Conservation (phyloP, 2,888 invertebrate species). For the Ethmia dodecea region DNA sequence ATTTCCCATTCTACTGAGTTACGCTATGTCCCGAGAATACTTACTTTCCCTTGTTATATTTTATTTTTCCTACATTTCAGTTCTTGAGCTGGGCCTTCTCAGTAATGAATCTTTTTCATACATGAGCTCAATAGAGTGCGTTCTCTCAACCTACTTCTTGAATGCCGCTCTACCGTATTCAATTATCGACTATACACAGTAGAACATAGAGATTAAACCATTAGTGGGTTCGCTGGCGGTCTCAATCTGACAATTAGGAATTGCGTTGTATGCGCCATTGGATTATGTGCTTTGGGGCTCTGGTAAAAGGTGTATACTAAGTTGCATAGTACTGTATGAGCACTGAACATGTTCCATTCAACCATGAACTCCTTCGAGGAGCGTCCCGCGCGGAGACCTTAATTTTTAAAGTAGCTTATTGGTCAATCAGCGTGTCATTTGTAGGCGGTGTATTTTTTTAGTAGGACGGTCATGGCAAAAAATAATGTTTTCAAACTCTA, state of each 20-base stretch:
- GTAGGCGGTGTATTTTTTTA: conserved; percentile 30
- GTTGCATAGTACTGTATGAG: conserved; percentile 32
- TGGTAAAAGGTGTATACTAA: conserved; percentile 38
- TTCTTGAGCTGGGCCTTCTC: too few species aligned
- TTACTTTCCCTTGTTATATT: too few species aligned
- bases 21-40: too few species aligned
- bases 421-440: conserved; percentile 70
- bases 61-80: too few species aligned
- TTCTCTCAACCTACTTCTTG: conserved; percentile 74
- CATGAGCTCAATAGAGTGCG: conserved; percentile 66
- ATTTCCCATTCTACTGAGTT: too few species aligned
- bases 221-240: conserved; percentile 47
- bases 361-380: conserved; percentile 75
- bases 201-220: conserved; percentile 52
- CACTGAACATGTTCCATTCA: conserved; percentile 70
- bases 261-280: conserved; percentile 38
- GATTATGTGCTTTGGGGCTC: conserved; percentile 45
- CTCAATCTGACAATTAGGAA: conserved; percentile 71
- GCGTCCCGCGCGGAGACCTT: conserved; percentile 73
- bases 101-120: conserved; percentile 71
- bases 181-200: conserved; percentile 52
- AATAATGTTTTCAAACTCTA: too few species aligned
- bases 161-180: conserved; percentile 51
- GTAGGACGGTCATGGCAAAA: too few species aligned
- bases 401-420: conserved; percentile 73